A percentile compares a stretch with the other conserved stretches of the same genome.
Conservation (phyloP, 2,113 vertebrate species). For the Cottus gobio region DNA sequence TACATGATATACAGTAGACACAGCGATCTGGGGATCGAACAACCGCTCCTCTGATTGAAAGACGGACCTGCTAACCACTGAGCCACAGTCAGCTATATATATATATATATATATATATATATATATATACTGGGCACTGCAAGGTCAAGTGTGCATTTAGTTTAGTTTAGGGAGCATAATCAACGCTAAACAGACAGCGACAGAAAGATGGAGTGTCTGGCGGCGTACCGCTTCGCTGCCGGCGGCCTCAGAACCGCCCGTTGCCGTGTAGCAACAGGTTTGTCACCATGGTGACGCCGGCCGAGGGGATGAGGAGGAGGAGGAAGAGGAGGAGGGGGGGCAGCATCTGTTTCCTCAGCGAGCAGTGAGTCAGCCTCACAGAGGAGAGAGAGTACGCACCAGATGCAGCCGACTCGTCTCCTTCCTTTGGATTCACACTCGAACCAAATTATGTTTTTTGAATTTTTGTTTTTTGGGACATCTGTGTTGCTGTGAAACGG, state of each 20-base stretch:
- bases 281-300: constrained; percentile 60
- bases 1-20: too few species aligned
- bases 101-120: too few species aligned
- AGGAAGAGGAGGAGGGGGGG: not conserved
- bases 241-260: constrained; percentile 4
- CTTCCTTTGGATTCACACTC: not conserved
- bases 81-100: too few species aligned
- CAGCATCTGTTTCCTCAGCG: constrained; percentile 55
- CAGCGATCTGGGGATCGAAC: too few species aligned
- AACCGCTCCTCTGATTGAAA: too few species aligned
- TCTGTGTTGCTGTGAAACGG: not conserved
- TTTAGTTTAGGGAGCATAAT: too few species aligned
- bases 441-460: too few species aligned
- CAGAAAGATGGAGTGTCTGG: not conserved
- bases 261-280: constrained; percentile 45
- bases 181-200: not conserved
- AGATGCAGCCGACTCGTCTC: not conserved
- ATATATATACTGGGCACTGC: too few species aligned
- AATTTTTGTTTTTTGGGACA: too few species aligned
- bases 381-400: not conserved
- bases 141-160: not conserved
- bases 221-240: constrained; percentile 1
- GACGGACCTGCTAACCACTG: too few species aligned
- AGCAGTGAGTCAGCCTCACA: constrained; percentile 32
- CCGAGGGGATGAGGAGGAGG: constrained; percentile 31